These are phyloP conservation scores for Nanorana parkeri DNA, from an alignment of 2,113 vertebrate species.

Conservation along the genomic window DNA sequence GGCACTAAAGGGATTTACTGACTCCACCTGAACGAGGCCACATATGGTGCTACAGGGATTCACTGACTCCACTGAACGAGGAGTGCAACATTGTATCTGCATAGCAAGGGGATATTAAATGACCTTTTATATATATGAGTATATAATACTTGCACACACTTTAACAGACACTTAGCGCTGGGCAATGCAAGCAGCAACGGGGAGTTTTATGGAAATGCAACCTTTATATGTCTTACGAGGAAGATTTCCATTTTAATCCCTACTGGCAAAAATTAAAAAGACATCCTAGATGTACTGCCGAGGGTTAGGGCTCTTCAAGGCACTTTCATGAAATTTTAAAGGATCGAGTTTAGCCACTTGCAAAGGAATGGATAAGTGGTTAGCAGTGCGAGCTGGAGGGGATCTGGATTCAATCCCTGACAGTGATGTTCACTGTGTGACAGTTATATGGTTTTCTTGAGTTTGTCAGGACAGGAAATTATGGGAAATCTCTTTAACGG, in stretches of 20 bases:
- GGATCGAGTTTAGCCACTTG: too few relatives aligned
- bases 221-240: slow-evolving; percentile 7
- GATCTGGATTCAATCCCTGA: too few relatives aligned
- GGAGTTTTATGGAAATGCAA: slow-evolving; percentile 37
- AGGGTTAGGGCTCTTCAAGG: too few relatives aligned
- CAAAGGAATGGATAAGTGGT: too few relatives aligned
- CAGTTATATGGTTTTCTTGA: too few relatives aligned
- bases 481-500: too few relatives aligned
- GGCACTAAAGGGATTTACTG: not conserved
- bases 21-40: not conserved
- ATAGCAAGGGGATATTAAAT: slow-evolving; percentile 1
- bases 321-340: too few relatives aligned
- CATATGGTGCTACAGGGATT: slow-evolving; percentile 1
- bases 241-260: not conserved
- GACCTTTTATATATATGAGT: slow-evolving; percentile 29
- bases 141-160: not conserved
- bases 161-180: not conserved
- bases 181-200: not conserved
- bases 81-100: not conserved
- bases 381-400: too few relatives aligned
- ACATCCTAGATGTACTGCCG: not conserved
- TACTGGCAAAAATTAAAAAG: not conserved
- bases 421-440: too few relatives aligned
- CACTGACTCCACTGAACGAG: not conserved
- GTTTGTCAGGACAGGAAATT: too few relatives aligned